Base-by-base conservation (phyloP, 53 echinoderm and acorn worm species). In the Echinarachnius parma region DNA sequence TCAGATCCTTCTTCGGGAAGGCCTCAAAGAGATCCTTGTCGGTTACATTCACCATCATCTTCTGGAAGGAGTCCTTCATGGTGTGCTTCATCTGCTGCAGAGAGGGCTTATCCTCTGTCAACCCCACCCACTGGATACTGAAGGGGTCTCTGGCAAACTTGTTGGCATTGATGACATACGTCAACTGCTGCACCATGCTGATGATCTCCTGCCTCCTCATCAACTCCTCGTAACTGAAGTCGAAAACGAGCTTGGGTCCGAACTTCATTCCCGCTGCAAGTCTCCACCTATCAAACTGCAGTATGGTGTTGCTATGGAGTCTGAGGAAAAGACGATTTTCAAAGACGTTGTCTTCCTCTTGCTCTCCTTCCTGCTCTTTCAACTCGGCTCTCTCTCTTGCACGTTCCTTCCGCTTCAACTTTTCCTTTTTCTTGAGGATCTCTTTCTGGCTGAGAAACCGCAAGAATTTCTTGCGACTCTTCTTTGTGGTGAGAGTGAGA, bases 211-310 rank as follows among this genome's bases (percentile, higher is more conserved):
- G 79, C 26, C 80, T 75, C 9, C 14, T 76, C 98, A 98, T 98
- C 10, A 78, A 62, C 1, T 82, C 48, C 13, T 98, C 98, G 65
- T 88, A 92, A 47, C 77, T 80, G 62, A 88, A 85, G 61, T 98
- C 98, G 64, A 81, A 87, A 1, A 71, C 88, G 16, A 98, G 25
- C 78, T 83, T 70, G 14, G 91, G 86, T 9, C 87, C 87, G 78
- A 92, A 92, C 80, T 57, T 85, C 91, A 98, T 92, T 15, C 81
- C 92, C n/a, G 80, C 59, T 9, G 98, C 85, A 0, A 98, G 46
- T 18, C 71, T 72, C 88, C 86, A 92, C 28, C 65, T 75, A 35
- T 92, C 88, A 62, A 31, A 37, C 9, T 69, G 46, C 28, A 48
- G 19, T 21, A 85, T 80, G 4, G 77, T 47, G 21, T 46, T 76